Conservation (phyloP, 2,797 vertebrate genomes). For the Channa striata region DNA sequence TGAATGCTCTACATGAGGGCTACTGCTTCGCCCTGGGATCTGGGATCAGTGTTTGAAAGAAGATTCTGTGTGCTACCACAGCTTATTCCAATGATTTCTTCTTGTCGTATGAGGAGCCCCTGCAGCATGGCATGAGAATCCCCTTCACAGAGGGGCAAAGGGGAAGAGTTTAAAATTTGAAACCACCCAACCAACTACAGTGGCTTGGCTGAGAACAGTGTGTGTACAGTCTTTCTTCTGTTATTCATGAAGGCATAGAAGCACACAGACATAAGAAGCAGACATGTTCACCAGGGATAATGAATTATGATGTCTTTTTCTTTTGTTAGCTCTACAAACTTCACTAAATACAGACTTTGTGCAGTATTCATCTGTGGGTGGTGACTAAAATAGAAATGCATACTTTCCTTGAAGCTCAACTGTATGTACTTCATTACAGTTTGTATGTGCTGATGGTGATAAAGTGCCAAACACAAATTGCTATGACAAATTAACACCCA, state of each 20-base stretch:
- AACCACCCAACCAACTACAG: neutral
- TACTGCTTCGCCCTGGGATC: slow-evolving; percentile 60
- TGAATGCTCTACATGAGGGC: slow-evolving; percentile 58
- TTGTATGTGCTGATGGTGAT: slow-evolving; percentile 1
- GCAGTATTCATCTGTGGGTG: slow-evolving; percentile 13
- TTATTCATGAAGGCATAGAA: neutral
- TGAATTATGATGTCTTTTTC: neutral
- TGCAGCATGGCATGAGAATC: slow-evolving; percentile 63
- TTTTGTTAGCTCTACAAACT: neutral
- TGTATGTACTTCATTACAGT: neutral
- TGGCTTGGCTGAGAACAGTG: too few species aligned
- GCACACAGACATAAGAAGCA: neutral
- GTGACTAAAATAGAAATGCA: slow-evolving; percentile 6
- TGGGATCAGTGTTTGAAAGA: slow-evolving; percentile 65
- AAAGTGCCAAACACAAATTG: neutral
- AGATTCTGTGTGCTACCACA: slow-evolving; percentile 43
- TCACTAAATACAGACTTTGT: neutral
- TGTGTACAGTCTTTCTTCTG: too few species aligned
- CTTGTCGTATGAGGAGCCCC: slow-evolving; percentile 42
- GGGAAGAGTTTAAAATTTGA: slow-evolving; percentile 6
- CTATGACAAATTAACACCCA: neutral
- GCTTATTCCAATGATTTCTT: slow-evolving; percentile 44
- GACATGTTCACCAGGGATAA: slow-evolving; percentile 1
- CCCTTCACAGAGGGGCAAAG: slow-evolving; percentile 39
- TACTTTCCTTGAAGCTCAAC: neutral